These are phyloP conservation scores for Gastrophryne carolinensis DNA, from an alignment of 2,797 vertebrate species.

Conservation along the genomic window DNA sequence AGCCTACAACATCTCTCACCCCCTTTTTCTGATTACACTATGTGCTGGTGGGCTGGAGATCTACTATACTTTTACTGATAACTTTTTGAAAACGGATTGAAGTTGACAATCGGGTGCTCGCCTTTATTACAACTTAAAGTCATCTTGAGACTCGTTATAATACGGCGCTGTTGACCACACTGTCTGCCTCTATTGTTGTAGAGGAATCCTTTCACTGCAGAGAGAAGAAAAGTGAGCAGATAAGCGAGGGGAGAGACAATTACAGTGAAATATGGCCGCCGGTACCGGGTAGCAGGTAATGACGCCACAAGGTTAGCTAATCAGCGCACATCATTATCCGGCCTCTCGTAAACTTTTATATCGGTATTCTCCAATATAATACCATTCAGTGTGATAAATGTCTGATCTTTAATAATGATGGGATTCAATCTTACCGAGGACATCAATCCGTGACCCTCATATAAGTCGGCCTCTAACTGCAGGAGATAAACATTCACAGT, in stretches of 20 bases:
- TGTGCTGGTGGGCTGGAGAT: no score
- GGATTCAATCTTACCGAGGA: background rate
- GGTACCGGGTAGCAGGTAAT: background rate
- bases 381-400: background rate
- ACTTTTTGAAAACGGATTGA: no score
- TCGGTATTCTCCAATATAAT: conserved; percentile 22
- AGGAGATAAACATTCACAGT: background rate
- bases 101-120: no score
- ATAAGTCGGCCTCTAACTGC: background rate
- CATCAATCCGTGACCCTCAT: conserved; percentile 24
- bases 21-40: no score
- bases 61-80: no score
- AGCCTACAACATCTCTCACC: no score
- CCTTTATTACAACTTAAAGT: no score
- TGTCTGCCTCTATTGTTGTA: no score
- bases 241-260: background rate
- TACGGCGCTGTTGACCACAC: no score
- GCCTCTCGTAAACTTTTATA: conserved; percentile 20
- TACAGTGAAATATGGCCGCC: background rate
- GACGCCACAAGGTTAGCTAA: conserved; percentile 5
- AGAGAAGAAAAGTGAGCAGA: background rate
- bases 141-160: no score
- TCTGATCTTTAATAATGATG: background rate
- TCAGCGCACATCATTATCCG: conserved; percentile 29
- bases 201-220: background rate